Evolutionary conservation across 2,888 invertebrate genomes (phyloP), one percentile per base, ranked within the genome.

Genomic region (Luperina testacea): DNA sequence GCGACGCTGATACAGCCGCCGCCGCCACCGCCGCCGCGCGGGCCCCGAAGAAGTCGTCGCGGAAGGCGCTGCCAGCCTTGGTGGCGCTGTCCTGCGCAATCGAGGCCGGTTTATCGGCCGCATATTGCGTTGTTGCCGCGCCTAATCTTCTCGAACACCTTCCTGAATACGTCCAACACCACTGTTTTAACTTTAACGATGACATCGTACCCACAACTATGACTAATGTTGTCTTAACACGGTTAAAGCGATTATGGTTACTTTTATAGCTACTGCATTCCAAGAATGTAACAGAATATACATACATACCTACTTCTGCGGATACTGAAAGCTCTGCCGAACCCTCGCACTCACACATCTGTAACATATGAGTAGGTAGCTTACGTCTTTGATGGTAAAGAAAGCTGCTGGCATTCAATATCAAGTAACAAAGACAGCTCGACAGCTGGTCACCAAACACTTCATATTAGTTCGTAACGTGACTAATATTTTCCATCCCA

Each of bases 71-170:
- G 94, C 94, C 95, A 96, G 96, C 96, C 96, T 96, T 95, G 95
- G 89, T 95, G 96, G 95, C 96, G 96, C 96, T 96, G 94, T 92
- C 94, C 95, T 95, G 96, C 95, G 96, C 96, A 96, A 94, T 96
- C 94, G 93, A 92, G 94, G 95, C 96, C 96, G 96, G 97, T 97
- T 96, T 95, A 91, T 90, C 91, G 92, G 92, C 93, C 94, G 93
- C 94, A 92, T 93, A 94, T 95, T 94, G 94, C 95, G 93, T 93
- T 92, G 93, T 91, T 90, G 93, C 94, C 94, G 92, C 94, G 93
- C 95, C 93, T 94, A 93, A 94, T 94, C 94, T 93, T 94, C 93
- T 92, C 92, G 91, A 93, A 94, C 92, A 90, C 93, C 95, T 92
- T 93, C 93, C 92, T 92, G 92, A 91, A 91, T 90, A 88, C 87